Evolutionary conservation across 2,797 vertebrate species (phyloP).

Genomic region (Naso thynnoides): DNA sequence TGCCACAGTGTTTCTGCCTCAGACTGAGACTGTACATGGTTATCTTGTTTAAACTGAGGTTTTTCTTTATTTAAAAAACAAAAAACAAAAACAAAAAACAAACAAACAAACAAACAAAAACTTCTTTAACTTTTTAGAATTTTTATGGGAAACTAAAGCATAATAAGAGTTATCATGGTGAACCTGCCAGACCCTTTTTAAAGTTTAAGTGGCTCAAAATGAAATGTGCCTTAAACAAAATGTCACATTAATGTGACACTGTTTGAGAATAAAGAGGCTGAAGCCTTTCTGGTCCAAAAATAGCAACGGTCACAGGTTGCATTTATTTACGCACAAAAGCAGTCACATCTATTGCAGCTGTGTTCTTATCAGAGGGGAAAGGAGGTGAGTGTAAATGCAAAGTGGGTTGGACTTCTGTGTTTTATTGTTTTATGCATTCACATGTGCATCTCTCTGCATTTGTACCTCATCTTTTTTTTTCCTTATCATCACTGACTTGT

Average conservation of each 20-base stretch:
- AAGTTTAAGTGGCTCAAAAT: neutral
- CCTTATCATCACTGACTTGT: slow-evolving; percentile 58
- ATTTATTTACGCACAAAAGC: neutral
- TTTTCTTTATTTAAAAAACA: neutral
- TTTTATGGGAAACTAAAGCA: neutral
- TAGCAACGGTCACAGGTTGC: neutral
- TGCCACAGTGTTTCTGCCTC: too few species aligned
- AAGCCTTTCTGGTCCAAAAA: slow-evolving; percentile 2
- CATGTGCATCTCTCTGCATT: slow-evolving; percentile 6
- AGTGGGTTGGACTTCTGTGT: slow-evolving; percentile 7
- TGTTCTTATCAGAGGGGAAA: neutral
- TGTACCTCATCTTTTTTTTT: slow-evolving; percentile 39
- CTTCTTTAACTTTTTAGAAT: neutral
- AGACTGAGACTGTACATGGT: neutral
- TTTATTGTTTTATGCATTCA: slow-evolving; percentile 26
- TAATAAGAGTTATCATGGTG: too few species aligned
- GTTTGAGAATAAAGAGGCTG: neutral
- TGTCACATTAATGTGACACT: neutral
- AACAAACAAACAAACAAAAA: too few species aligned
- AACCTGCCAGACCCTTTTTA: neutral
- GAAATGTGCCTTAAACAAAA: neutral
- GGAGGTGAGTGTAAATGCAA: neutral
- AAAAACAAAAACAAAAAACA: neutral
- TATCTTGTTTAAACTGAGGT: neutral
- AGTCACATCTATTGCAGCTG: neutral